phyloP scores from a whole-genome alignment of 2,888 invertebrate species.

The Drosophila picticornis region DNA sequence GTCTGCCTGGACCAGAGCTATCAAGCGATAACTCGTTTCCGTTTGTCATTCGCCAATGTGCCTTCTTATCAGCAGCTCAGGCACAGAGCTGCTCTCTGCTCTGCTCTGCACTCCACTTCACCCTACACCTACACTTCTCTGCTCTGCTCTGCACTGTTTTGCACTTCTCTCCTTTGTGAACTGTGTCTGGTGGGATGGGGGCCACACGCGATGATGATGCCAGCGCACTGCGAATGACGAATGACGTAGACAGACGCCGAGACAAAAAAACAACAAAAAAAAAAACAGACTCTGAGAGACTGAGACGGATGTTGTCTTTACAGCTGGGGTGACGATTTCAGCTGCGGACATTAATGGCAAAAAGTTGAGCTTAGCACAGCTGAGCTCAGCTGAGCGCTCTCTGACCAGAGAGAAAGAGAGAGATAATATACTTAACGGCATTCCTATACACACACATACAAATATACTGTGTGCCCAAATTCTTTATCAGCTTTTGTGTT shows the following conservation, averaged over 20 bases:
- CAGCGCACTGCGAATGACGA: conserved; percentile 25
- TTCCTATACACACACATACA: neutral
- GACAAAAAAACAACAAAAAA: neutral
- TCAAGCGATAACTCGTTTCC: conserved; percentile 67
- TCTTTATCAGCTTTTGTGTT: conserved; percentile 36
- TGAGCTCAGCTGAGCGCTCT: conserved; percentile 19
- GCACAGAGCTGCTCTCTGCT: conserved; percentile 11
- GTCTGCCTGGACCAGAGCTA: conserved; percentile 50
- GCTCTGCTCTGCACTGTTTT: neutral
- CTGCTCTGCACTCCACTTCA: neutral
- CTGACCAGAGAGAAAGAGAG: neutral
- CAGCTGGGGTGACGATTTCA: conserved; percentile 6
- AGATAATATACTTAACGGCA: conserved; percentile 32
- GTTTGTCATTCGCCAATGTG: conserved; percentile 37
- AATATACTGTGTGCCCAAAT: conserved; percentile 9
- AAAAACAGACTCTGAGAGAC: conserved; percentile 1
- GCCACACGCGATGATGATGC: conserved; percentile 46
- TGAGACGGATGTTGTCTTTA: conserved; percentile 29
- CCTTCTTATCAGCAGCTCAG: conserved; percentile 47
- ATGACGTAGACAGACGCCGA: conserved; percentile 36
- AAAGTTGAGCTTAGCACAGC: conserved; percentile 34
- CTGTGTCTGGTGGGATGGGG: conserved; percentile 7
- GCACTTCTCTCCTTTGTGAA: neutral
- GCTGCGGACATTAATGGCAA: conserved; percentile 26
- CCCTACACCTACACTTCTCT: neutral